Base-by-base conservation (phyloP, 1,140 invertebrate species). In the Bombus pyrosoma region DNA sequence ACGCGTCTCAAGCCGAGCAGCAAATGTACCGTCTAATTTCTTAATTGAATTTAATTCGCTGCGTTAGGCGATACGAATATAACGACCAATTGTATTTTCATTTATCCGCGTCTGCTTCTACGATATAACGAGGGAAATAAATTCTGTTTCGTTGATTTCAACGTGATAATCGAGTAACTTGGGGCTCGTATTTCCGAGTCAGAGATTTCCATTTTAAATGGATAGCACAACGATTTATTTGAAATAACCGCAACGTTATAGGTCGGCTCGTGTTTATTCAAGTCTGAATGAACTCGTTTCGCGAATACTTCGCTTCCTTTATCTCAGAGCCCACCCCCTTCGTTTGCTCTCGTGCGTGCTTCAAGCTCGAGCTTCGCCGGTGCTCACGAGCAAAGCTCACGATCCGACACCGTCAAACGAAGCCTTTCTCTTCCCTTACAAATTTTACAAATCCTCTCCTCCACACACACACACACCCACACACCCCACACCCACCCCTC, bases 281-380 rank as follows among this genome's bases (percentile, higher is more conserved):
- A 22, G 28, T 62, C 8, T 62, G 53, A 77, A 77, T 25, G 47
- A 59, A 76, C 47, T 41, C 53, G 57, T 62, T 77, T 4, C 47
- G 22, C 47, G 32, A 25, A 37, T 75, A 57, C 32, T 57, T 57
- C 32, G 57, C 75, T 22, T 77, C 37, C 37, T 39, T 77, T 77
- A 62, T 77, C 75, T 77, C 75, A 22, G 0, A 62, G 57, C 34
- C 32, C 75, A 77, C 53, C 75, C 53, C 75, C 75, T 62, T 77
- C 75, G 37, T 77, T 77, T 62, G 57, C 75, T 62, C 75, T 77
- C 28, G 75, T 13, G 41, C 41, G 72, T 47, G 75, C 57, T 77
- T 77, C 75, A n/a, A 25, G 57, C 37, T 9, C 34, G 75, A 37
- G 74, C 25, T 76, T 18, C 57, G 22, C 3, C 13, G 13, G 9